A percentile compares a stretch with the other conserved stretches of the same genome.
phyloP scores from a whole-genome alignment of 1,140 invertebrate species.

The Grapholita molesta region DNA sequence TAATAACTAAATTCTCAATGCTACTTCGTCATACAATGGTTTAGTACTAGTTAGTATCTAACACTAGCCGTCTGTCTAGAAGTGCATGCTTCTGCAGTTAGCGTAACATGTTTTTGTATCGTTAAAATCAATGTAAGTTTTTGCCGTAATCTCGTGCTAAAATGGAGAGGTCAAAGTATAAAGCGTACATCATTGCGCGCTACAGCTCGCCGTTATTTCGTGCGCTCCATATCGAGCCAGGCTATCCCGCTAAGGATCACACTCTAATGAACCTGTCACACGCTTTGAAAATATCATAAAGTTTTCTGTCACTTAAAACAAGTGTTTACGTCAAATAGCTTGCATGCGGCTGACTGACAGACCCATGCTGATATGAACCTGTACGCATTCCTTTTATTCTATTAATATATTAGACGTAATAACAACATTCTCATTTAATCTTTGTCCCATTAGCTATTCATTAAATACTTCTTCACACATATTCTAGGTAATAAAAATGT shows the following conservation, averaged over 20 bases:
- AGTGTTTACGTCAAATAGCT: not conserved
- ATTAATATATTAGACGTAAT: too few relatives aligned
- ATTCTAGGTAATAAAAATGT: not conserved
- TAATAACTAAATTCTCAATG: too few relatives aligned
- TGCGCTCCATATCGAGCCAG: constrained; percentile 66
- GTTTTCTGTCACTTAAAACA: constrained; percentile 1
- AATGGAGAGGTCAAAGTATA: constrained; percentile 56
- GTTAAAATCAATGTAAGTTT: constrained; percentile 22
- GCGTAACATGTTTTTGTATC: not conserved
- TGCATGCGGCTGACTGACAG: not conserved
- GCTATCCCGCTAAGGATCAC: constrained; percentile 10
- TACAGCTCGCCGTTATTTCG: constrained; percentile 65
- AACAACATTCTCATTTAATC: too few relatives aligned
- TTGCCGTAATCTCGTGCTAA: constrained; percentile 31
- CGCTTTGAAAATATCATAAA: constrained; percentile 5
- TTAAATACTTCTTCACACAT: not conserved
- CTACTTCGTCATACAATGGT: too few relatives aligned
- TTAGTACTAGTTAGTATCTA: too few relatives aligned
- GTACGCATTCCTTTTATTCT: not conserved
- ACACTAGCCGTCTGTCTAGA: too few relatives aligned
- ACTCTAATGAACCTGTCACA: constrained; percentile 17
- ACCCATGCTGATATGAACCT: not conserved
- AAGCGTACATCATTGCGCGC: constrained; percentile 51
- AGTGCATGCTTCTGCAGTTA: not conserved
- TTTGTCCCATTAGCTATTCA: not conserved